Base-by-base conservation (phyloP, 2,888 invertebrate species). In the Diadromus collaris region DNA sequence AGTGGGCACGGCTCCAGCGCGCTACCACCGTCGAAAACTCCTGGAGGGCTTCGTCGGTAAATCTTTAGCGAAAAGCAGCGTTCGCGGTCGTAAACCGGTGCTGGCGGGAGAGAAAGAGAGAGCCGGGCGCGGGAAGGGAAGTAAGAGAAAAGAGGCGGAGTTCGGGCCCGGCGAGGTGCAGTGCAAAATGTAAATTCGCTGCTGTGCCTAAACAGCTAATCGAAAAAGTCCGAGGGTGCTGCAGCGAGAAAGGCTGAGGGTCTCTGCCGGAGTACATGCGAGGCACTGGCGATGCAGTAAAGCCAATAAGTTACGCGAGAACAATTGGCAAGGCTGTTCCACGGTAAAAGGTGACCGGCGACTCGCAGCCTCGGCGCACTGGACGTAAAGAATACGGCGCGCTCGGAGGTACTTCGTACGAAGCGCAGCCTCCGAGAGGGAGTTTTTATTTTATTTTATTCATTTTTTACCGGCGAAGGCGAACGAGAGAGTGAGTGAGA, bases 171-270 rank as follows among this genome's bases (percentile, higher is more conserved):
- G 63, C 27, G 68, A 70, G 38, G 32, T 71, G 58, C 71, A 48
- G 41, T 60, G 72, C 73, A 78, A 78, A 82, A 82, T 82, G 81
- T 81, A 80, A 81, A 82, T 82, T 79, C 68, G 56, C 44, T 32
- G 64, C 72, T 72, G 56, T 74, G 64, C 74, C 81, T 81, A 79
- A 81, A 76, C 76, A 80, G 51, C 79, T 81, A 81, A 82, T 80
- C 79, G 80, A 81, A 77, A 76, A 79, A 78, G 61, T 71, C 74
- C 32, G 65, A 69, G 48, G 46, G 64, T 29, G 60, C 29, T 48
- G 48, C 65, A 27, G 67, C 63, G 19, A 48, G 32, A 65, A 72
- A 46, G 74, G 61, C 10, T 13, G 41, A 19, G 51, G 21, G 44
- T 61, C 29, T n/a, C 29, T 61, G 27, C 34, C 60, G 44, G 44